Evolutionary conservation across 1,140 invertebrate species (phyloP).

Genomic region (Akabosia matsudoensis): DNA sequence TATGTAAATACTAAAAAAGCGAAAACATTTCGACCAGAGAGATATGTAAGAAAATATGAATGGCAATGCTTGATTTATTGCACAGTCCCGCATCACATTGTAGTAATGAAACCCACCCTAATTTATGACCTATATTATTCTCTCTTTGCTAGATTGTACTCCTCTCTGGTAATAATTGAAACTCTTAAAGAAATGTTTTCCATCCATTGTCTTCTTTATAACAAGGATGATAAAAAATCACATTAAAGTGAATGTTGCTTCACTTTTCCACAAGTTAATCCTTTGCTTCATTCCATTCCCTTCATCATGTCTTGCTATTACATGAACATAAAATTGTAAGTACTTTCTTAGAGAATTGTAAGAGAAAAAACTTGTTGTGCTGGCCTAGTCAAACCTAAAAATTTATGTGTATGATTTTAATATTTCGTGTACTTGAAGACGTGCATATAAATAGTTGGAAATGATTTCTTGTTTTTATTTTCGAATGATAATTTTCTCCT

Average conservation of each 20-base stretch:
- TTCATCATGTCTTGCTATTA: not conserved
- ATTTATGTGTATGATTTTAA: too few relatives aligned
- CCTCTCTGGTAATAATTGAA: not conserved
- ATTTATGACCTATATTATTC: constrained; percentile 45
- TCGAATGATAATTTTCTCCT: too few relatives aligned
- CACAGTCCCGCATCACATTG: constrained; percentile 22
- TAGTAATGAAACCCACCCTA: constrained; percentile 37
- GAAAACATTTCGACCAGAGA: not conserved
- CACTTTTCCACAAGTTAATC: constrained; percentile 22
- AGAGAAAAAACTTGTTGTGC: not conserved
- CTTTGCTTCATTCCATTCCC: constrained; percentile 34
- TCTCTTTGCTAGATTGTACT: too few relatives aligned
- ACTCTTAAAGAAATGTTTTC: not conserved
- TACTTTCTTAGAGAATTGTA: not conserved
- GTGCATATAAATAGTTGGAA: too few relatives aligned
- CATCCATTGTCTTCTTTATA: constrained; percentile 29
- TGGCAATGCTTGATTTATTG: constrained; percentile 43
- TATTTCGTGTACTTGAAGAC: too few relatives aligned
- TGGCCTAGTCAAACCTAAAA: too few relatives aligned
- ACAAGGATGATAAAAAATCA: constrained; percentile 40
- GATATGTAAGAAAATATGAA: constrained; percentile 16
- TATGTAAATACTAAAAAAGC: constrained; percentile 39
- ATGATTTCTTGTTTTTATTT: too few relatives aligned
- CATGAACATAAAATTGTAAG: not conserved
- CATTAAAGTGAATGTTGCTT: constrained; percentile 44